A percentile compares a stretch with the other conserved stretches of the same genome.
Conservation (phyloP, 2,888 invertebrate species). For the Ernsta delagoae region DNA sequence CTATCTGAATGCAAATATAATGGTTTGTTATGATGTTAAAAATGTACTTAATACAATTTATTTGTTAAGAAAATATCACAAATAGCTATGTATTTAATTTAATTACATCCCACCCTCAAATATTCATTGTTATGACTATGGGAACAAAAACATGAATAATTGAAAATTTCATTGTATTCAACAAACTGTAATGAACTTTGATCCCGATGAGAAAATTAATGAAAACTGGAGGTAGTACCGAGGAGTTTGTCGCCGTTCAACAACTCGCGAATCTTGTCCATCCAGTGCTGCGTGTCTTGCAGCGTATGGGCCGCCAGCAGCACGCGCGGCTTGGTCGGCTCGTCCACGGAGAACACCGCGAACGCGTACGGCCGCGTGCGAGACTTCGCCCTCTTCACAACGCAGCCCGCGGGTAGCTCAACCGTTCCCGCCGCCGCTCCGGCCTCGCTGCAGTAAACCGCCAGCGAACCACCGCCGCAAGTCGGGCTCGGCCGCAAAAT, state of each 20-base stretch:
- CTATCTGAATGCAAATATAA: too few relatives aligned
- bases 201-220: background rate
- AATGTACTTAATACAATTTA: too few relatives aligned
- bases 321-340: constrained; percentile 86
- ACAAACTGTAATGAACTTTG: constrained; percentile 17
- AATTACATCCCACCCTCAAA: background rate
- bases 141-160: background rate
- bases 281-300: constrained; percentile 88
- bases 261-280: constrained; percentile 85
- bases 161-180: background rate
- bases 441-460: constrained; percentile 82
- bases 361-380: constrained; percentile 88
- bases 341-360: constrained; percentile 86
- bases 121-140: background rate
- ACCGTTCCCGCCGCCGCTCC: constrained; percentile 77
- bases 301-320: constrained; percentile 87
- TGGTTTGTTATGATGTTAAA: too few relatives aligned
- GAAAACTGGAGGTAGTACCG: constrained; percentile 50
- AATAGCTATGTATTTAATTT: too few relatives aligned
- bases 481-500: constrained; percentile 84
- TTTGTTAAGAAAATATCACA: too few relatives aligned
- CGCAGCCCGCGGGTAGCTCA: constrained; percentile 84
- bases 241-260: constrained; percentile 71
- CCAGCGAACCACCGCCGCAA: constrained; percentile 81
- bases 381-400: constrained; percentile 87